Conservation (phyloP, 2,797 vertebrate genomes). For the Pogonophryne albipinna region DNA sequence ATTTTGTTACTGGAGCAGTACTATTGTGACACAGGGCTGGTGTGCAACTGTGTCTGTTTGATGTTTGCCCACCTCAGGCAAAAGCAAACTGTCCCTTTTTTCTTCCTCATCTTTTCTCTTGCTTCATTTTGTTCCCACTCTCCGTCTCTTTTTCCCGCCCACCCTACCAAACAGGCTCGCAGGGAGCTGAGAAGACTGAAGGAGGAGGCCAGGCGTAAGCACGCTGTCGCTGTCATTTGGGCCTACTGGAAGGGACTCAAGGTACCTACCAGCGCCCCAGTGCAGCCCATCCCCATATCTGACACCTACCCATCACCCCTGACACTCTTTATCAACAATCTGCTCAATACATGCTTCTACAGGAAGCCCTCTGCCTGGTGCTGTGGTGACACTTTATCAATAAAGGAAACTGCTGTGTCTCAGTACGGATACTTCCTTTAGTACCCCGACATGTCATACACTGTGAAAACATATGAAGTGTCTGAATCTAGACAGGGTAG, state of each 20-base stretch:
- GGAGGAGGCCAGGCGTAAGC: conserved; percentile 98
- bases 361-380: conserved; percentile 29
- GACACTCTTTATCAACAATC: conserved; percentile 33
- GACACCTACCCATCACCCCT: conserved; percentile 47
- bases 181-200: conserved; percentile 98
- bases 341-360: not conserved
- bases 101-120: conserved; percentile 62
- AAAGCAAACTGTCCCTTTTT: conserved; percentile 42
- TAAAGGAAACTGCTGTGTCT: not conserved
- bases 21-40: conserved; percentile 41
- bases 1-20: conserved; percentile 31
- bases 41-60: conserved; percentile 39
- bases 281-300: conserved; percentile 54
- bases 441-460: no score
- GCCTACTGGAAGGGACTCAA: conserved; percentile 99
- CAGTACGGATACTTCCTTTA: no score
- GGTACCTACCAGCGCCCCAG: conserved; percentile 86
- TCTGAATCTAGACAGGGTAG: no score
- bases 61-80: conserved; percentile 52
- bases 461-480: no score
- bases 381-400: not conserved
- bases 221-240: conserved; percentile 99
- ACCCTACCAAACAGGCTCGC: conserved; percentile 92
- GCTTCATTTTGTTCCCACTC: conserved; percentile 67
- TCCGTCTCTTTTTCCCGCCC: conserved; percentile 54